Evolutionary conservation across 1,140 invertebrate species (phyloP).

Genomic region (Caenorhabditis briggsae): DNA sequence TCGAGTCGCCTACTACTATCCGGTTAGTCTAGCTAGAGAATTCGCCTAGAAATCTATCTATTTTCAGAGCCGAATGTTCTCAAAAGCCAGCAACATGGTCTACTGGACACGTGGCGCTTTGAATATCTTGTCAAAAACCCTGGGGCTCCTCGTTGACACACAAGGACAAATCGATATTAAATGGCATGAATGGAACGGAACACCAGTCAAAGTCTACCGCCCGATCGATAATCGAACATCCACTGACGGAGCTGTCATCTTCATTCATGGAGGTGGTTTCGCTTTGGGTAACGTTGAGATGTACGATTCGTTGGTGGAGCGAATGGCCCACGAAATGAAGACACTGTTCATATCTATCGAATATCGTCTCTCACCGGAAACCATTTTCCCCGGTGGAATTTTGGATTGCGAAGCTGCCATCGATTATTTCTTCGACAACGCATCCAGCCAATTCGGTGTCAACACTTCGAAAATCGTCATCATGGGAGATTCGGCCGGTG

Average conservation of each 20-base stretch:
- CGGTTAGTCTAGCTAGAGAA: background rate
- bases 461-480: conserved; percentile 58
- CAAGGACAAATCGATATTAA: background rate
- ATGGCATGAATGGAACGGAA: conserved; percentile 43
- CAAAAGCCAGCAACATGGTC: conserved; percentile 47
- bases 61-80: conserved; percentile 46
- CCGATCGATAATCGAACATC: conserved; percentile 64
- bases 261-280: conserved; percentile 77
- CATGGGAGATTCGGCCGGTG: conserved; percentile 68
- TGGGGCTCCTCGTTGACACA: conserved; percentile 9
- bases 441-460: conserved; percentile 33
- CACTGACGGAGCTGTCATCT: conserved; percentile 70
- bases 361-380: conserved; percentile 75
- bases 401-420: conserved; percentile 69
- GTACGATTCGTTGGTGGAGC: conserved; percentile 59
- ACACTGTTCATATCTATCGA: conserved; percentile 74
- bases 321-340: conserved; percentile 66
- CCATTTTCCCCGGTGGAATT: conserved; percentile 73
- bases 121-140: conserved; percentile 1
- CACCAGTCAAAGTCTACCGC: conserved; percentile 65
- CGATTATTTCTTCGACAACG: conserved; percentile 57
- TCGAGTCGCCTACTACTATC: conserved; percentile 59
- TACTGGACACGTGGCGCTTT: conserved; percentile 59
- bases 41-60: background rate
- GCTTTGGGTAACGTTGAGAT: conserved; percentile 59